phyloP scores from a whole-genome alignment of 2,888 invertebrate genomes.

The Synergus laeviventris region DNA sequence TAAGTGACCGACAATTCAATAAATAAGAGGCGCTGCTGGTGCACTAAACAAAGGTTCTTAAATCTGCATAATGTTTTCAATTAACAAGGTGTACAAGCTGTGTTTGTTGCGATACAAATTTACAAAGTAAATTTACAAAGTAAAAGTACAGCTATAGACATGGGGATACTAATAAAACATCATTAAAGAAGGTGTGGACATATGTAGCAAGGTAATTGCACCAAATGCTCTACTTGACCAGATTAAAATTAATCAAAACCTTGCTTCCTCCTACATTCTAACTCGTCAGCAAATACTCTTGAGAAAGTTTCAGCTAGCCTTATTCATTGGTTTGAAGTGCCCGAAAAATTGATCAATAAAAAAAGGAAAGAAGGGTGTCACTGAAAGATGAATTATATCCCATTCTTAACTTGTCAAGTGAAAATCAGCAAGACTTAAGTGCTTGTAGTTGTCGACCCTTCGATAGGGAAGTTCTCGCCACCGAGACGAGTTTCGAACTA shows the following conservation, averaged over 20 bases:
- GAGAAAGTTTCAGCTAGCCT: neutral
- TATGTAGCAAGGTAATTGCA: too few relatives aligned
- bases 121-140: too few relatives aligned
- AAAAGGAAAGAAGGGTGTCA: neutral
- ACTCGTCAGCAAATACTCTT: neutral
- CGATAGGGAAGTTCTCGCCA: conserved; percentile 13
- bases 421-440: conserved; percentile 12
- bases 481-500: conserved; percentile 22
- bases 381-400: neutral
- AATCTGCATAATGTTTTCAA: neutral
- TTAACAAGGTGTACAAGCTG: neutral
- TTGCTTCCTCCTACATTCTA: neutral
- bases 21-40: too few relatives aligned
- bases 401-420: conserved; percentile 23
- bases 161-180: too few relatives aligned
- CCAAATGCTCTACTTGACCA: neutral
- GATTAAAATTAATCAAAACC: neutral
- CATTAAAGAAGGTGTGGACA: too few relatives aligned
- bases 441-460: conserved; percentile 21
- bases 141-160: too few relatives aligned
- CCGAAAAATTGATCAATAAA: neutral
- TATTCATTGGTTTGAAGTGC: neutral
- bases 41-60: neutral
- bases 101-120: neutral
- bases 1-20: too few relatives aligned